Evolutionary conservation across 2,888 invertebrate species (phyloP), one percentile per base, ranked within the genome.

Genomic region (Agonopterix subpropinquella): DNA sequence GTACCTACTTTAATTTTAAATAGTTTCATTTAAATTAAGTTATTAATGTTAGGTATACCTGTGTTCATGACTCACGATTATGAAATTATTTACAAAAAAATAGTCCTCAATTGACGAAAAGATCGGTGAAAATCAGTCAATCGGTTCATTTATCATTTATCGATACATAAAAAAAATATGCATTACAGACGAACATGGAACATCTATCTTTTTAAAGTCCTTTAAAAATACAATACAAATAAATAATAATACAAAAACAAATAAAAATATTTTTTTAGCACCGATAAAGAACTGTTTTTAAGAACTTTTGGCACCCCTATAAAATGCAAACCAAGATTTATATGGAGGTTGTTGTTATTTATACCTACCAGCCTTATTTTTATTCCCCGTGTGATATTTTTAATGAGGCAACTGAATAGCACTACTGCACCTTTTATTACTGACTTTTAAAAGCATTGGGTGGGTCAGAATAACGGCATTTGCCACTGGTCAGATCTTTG

Each of bases 341-440:
- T 85, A 77, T 65, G 62, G 69, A 75, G 78, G 70, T 71, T 65
- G 75, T 72, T 67, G 83, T 83, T 82, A 85, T 86, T 86, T 86
- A 85, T 82, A 80, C 70, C 61, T 61, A 64, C 71, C 70, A 69
- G 64, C 78, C 77, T 80, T 80, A 83, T 84, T 86, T 86, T 85
- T 85, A 85, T 84, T 82, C 77, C 79, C 72, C 67, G 78, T 82
- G 82, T 84, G 84, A 84, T 85, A 84, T 85, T 84, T 85, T 85
- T 85, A 85, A 85, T 84, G 84, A 85, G 80, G 77, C 73, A 78
- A 79, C 77, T 81, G 78, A 82, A 83, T 77, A 72, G 73, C 70
- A 59, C 61, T 59, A 65, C 71, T 80, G 78, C 77, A 77, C 77
- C 76, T 78, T 82, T 80, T 82, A 81, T 83, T 80, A 43, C 48